phyloP scores from a whole-genome alignment of 2,888 invertebrate genomes.

The Acronicta alni region DNA sequence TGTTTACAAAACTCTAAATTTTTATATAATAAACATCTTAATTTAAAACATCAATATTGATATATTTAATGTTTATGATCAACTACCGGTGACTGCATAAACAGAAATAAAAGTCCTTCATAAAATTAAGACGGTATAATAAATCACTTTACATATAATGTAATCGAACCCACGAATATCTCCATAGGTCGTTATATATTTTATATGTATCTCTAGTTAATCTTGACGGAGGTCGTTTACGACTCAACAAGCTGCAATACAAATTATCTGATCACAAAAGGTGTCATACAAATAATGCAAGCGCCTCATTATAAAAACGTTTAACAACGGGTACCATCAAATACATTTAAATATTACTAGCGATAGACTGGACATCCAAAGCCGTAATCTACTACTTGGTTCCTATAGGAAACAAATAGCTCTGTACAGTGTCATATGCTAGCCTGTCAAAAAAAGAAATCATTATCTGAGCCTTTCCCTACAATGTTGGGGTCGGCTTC shows the following conservation, averaged over 20 bases:
- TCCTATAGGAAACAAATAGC: too few relatives aligned
- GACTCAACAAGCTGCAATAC: constrained; percentile 17
- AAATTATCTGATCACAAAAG: constrained; percentile 25
- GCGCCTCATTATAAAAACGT: constrained; percentile 16
- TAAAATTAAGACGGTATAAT: constrained; percentile 41
- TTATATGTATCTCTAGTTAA: constrained; percentile 39
- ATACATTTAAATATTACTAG: too few relatives aligned
- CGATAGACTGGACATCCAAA: too few relatives aligned
- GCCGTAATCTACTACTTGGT: too few relatives aligned
- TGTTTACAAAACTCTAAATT: background rate
- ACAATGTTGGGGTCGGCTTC: too few relatives aligned
- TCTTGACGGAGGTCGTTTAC: constrained; percentile 36
- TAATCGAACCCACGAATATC: constrained; percentile 32
- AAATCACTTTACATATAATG: constrained; percentile 33
- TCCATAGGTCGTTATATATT: constrained; percentile 27
- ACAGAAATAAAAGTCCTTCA: constrained; percentile 35
- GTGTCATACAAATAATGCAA: constrained; percentile 29
- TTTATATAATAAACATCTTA: background rate
- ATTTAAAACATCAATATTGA: constrained; percentile 30
- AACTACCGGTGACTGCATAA: constrained; percentile 37
- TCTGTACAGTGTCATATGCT: too few relatives aligned
- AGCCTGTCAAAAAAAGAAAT: too few relatives aligned
- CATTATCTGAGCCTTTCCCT: too few relatives aligned
- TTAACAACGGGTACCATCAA: constrained; percentile 14
- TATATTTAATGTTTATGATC: constrained; percentile 31